These are phyloP conservation scores for Rhipidura dahli DNA, from an alignment of 2,113 vertebrate species.

Conservation along the genomic window DNA sequence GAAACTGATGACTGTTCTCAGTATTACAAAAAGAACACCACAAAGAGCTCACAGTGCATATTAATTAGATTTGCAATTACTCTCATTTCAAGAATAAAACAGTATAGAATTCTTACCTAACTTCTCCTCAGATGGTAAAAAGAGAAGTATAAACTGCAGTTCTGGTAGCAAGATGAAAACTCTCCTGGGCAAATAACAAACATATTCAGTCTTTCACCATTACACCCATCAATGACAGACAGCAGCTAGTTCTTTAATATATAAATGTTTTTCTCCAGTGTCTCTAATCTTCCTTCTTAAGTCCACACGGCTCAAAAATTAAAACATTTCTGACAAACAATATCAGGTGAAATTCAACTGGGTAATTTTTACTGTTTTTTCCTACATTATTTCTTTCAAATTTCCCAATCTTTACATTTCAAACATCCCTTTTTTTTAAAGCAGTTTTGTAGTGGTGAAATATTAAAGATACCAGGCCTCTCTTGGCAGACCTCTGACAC, in stretches of 20 bases:
- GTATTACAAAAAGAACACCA: background rate
- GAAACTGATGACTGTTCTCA: background rate
- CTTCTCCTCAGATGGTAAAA: conserved; percentile 63
- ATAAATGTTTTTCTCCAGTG: background rate
- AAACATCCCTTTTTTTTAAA: background rate
- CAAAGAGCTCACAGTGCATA: background rate
- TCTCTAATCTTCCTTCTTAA: background rate
- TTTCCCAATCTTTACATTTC: background rate
- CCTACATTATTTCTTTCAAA: background rate
- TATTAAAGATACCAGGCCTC: conserved; percentile 35
- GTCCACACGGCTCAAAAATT: background rate
- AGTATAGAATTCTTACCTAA: conserved; percentile 75
- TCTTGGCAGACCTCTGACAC: conserved; percentile 45
- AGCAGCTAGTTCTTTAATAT: background rate
- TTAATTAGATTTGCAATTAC: background rate
- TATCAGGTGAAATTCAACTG: background rate
- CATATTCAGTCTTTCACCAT: background rate
- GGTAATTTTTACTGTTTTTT: background rate
- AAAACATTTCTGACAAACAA: background rate
- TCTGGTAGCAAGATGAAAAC: conserved; percentile 82
- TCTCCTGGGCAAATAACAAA: conserved; percentile 68
- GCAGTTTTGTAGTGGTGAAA: background rate
- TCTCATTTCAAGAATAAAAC: background rate
- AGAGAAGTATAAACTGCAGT: conserved; percentile 83
- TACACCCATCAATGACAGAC: background rate